phyloP scores from a whole-genome alignment of 2,113 vertebrate species.

The Melanocharis versteri region DNA sequence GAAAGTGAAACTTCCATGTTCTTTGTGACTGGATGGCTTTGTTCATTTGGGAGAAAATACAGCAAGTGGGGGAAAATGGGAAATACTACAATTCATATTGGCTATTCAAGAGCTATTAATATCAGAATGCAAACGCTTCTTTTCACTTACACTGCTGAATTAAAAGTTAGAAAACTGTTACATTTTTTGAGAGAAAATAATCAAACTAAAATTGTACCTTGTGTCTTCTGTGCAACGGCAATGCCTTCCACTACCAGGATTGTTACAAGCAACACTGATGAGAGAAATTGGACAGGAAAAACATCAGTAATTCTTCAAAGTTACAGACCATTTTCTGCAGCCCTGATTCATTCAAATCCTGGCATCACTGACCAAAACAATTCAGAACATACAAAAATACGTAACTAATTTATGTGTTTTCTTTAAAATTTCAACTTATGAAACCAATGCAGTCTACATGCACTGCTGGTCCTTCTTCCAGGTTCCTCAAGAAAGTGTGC shows the following conservation, averaged over 20 bases:
- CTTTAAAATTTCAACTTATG: not conserved
- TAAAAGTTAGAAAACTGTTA: not conserved
- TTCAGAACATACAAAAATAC: not conserved
- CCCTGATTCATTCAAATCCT: not conserved
- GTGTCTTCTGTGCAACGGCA: slow-evolving; percentile 91
- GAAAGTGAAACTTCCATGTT: not conserved
- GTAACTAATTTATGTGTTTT: not conserved
- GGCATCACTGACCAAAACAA: not conserved
- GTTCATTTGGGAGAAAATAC: not conserved
- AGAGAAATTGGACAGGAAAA: slow-evolving; percentile 58
- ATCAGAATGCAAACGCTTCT: not conserved
- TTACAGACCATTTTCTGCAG: not conserved
- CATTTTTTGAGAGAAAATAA: not conserved
- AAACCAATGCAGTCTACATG: not conserved
- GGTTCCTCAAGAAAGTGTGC: not conserved
- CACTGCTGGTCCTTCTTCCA: not conserved
- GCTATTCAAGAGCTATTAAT: not conserved
- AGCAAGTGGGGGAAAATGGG: not conserved
- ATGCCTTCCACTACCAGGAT: slow-evolving; percentile 92
- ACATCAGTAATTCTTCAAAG: slow-evolving; percentile 20
- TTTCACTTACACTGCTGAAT: not conserved
- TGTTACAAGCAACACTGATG: slow-evolving; percentile 88
- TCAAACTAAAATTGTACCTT: slow-evolving; percentile 76
- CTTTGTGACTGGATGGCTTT: not conserved
- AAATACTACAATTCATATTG: not conserved